phyloP scores from a whole-genome alignment of 1,140 invertebrate genomes.

The Nixonia krombeini region DNA sequence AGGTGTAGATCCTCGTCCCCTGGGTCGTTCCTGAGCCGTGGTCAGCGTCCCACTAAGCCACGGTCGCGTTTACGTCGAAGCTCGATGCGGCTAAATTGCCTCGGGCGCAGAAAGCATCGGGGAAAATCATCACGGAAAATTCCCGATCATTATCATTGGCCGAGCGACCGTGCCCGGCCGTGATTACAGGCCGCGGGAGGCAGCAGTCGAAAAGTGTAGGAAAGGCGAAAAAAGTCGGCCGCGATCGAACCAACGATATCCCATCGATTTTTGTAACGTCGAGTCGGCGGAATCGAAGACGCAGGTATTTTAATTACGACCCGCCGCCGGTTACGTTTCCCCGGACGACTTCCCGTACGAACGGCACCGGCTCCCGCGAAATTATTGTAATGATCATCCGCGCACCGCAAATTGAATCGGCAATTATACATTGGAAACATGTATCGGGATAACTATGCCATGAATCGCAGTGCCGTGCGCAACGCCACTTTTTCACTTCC shows the following conservation, averaged over 20 bases:
- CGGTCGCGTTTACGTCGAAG: constrained; percentile 60
- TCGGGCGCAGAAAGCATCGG: constrained; percentile 44
- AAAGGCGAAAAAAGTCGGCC: background rate
- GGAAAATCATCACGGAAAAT: constrained; percentile 9
- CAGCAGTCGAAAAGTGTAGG: background rate
- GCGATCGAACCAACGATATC: background rate
- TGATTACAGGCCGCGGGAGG: background rate
- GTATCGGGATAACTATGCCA: background rate
- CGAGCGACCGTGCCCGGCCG: too few species aligned
- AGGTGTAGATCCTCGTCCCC: constrained; percentile 71
- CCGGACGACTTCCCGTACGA: background rate
- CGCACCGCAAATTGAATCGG: too few species aligned
- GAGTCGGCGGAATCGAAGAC: too few species aligned
- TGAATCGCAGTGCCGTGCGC: background rate
- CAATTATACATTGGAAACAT: constrained; percentile 5
- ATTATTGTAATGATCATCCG: too few species aligned
- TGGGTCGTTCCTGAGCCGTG: constrained; percentile 66
- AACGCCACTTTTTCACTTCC: background rate
- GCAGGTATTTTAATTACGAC: constrained; percentile 1
- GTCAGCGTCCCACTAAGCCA: constrained; percentile 69
- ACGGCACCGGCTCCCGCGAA: too few species aligned
- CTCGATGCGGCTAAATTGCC: constrained; percentile 52
- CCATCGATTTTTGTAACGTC: too few species aligned
- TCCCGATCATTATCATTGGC: background rate
- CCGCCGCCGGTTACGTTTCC: too few species aligned